phyloP scores from a whole-genome alignment of 35 echinoderm and acorn worm species.

The Apostichopus parvimensis region DNA sequence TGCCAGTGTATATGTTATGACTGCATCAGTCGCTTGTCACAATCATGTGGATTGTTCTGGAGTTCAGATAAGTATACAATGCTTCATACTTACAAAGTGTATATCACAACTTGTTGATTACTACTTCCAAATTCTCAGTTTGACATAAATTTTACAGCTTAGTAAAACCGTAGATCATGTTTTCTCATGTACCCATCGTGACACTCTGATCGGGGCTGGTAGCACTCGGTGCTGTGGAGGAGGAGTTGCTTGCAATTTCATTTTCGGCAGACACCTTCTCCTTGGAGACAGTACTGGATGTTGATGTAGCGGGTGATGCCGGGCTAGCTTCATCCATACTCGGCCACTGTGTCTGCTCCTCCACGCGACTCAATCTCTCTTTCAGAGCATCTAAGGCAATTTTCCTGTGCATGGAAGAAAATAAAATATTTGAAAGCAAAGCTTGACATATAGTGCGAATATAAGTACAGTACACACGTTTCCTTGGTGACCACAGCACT shows the following conservation, averaged over 20 bases:
- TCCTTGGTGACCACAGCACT: too few species aligned
- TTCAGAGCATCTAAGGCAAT: constrained; percentile 95
- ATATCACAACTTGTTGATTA: too few species aligned
- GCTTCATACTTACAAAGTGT: too few species aligned
- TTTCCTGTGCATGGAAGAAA: constrained; percentile 56
- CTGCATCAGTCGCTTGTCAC: too few species aligned
- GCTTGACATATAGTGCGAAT: too few species aligned
- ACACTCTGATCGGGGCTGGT: not conserved
- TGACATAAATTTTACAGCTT: too few species aligned
- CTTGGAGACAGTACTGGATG: constrained; percentile 30
- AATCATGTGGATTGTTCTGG: too few species aligned
- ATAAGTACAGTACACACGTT: too few species aligned
- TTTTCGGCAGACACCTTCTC: not conserved
- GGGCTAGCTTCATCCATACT: constrained; percentile 84
- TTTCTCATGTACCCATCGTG: not conserved
- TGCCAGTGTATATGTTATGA: too few species aligned
- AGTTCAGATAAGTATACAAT: too few species aligned
- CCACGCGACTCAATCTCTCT: constrained; percentile 89
- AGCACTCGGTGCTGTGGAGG: not conserved
- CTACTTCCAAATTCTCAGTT: too few species aligned
- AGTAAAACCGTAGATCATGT: not conserved
- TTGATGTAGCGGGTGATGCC: constrained; percentile 23
- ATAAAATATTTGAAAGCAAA: too few species aligned
- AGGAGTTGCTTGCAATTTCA: not conserved
- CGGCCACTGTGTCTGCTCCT: constrained; percentile 95